Conservation (phyloP, 2,113 vertebrate species). For the Natator depressus region DNA sequence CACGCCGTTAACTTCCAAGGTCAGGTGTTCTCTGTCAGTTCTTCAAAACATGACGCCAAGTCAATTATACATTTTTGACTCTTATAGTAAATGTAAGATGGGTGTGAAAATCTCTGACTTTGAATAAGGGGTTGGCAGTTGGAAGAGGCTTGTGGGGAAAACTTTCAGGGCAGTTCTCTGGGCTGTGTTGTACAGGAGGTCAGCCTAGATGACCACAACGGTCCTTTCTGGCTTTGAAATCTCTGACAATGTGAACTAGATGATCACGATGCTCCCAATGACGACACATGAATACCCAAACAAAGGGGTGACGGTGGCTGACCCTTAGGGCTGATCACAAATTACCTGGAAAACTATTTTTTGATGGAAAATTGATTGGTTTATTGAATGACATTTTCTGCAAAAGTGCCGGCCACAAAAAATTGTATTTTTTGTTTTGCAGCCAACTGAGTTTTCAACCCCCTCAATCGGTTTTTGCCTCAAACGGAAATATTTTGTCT, state of each 20-base stretch:
- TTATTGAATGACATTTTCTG: background rate
- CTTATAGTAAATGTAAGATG: background rate
- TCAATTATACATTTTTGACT: background rate
- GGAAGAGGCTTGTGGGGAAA: background rate
- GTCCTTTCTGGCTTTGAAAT: background rate
- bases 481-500: background rate
- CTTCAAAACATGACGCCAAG: background rate
- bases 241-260: background rate
- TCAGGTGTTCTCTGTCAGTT: background rate
- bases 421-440: background rate
- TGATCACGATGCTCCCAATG: background rate
- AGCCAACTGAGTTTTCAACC: background rate
- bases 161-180: background rate
- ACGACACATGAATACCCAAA: background rate
- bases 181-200: background rate
- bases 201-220: background rate
- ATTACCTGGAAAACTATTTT: background rate
- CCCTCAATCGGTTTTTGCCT: background rate
- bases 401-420: background rate
- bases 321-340: background rate
- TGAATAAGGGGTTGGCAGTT: background rate
- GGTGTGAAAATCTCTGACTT: background rate
- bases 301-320: background rate
- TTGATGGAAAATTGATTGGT: background rate
- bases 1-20: background rate